These are phyloP conservation scores for Drosophila nr. perissopoda DNA, from an alignment of 2,888 invertebrate genomes.

Conservation along the genomic window DNA sequence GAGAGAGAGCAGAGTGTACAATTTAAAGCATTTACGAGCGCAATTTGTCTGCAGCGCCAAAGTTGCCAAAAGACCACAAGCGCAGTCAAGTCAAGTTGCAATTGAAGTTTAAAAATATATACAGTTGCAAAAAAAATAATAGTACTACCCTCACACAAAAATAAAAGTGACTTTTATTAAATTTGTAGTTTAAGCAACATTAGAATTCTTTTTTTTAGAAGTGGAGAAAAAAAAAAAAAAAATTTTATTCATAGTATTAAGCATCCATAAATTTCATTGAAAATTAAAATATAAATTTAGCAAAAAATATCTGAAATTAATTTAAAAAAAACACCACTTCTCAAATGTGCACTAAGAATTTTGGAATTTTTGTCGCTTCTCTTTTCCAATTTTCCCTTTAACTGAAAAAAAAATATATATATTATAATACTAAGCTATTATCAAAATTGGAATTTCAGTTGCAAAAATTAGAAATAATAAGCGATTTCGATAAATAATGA, in stretches of 20 bases:
- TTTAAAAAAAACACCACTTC: background rate
- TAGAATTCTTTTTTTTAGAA: background rate
- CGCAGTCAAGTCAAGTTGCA: slow-evolving; percentile 69
- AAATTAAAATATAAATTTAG: background rate
- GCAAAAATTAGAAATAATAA: no score
- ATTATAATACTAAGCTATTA: no score
- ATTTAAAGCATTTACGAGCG: slow-evolving; percentile 79
- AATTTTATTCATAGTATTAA: background rate
- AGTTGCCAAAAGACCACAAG: slow-evolving; percentile 64
- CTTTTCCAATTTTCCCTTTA: no score
- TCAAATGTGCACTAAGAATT: background rate
- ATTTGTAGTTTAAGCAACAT: background rate
- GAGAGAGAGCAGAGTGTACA: slow-evolving; percentile 57
- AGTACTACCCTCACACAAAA: background rate
- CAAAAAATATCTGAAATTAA: background rate
- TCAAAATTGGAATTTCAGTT: no score
- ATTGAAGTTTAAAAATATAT: slow-evolving; percentile 31
- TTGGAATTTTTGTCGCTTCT: no score
- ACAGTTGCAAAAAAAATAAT: background rate
- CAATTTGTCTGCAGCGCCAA: slow-evolving; percentile 69
- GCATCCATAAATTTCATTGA: background rate
- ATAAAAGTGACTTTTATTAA: background rate
- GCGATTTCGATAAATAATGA: no score
- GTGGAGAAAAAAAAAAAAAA: background rate
- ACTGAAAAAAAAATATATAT: no score